These are phyloP conservation scores for Drosophila ezoana DNA, from an alignment of 2,888 invertebrate species.

Conservation along the genomic window DNA sequence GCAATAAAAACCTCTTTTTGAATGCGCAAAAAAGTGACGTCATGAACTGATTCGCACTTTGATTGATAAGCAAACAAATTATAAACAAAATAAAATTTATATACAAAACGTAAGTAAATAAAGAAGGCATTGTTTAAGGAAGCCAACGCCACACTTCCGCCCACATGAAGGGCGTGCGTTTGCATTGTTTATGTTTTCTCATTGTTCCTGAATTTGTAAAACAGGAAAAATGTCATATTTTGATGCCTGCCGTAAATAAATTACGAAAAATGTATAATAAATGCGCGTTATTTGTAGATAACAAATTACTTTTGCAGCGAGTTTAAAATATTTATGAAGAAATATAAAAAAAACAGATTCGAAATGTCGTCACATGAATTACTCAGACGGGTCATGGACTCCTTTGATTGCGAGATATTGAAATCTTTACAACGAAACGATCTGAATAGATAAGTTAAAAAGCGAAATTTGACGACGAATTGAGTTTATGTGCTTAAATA, in stretches of 20 bases:
- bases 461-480: too few species aligned
- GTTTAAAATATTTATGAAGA: slow-evolving; percentile 1
- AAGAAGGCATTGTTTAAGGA: slow-evolving; percentile 50
- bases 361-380: slow-evolving; percentile 8
- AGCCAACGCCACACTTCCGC: slow-evolving; percentile 46
- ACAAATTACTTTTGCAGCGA: slow-evolving; percentile 17
- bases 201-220: slow-evolving; percentile 43
- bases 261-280: slow-evolving; percentile 13
- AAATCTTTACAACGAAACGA: too few species aligned
- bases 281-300: slow-evolving; percentile 21
- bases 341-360: background rate
- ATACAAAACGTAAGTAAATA: slow-evolving; percentile 11
- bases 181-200: slow-evolving; percentile 4
- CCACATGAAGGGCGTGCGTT: slow-evolving; percentile 43
- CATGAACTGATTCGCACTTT: slow-evolving; percentile 17
- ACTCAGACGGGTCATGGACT: slow-evolving; percentile 2
- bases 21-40: slow-evolving; percentile 53
- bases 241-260: slow-evolving; percentile 28
- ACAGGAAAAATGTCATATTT: slow-evolving; percentile 42
- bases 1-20: slow-evolving; percentile 1
- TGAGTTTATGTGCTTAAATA: too few species aligned
- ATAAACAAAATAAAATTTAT: slow-evolving; percentile 7
- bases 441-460: too few species aligned
- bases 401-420: background rate
- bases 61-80: slow-evolving; percentile 37